Base-by-base conservation (phyloP, 1,140 invertebrate species). In the Nomia melanderi region DNA sequence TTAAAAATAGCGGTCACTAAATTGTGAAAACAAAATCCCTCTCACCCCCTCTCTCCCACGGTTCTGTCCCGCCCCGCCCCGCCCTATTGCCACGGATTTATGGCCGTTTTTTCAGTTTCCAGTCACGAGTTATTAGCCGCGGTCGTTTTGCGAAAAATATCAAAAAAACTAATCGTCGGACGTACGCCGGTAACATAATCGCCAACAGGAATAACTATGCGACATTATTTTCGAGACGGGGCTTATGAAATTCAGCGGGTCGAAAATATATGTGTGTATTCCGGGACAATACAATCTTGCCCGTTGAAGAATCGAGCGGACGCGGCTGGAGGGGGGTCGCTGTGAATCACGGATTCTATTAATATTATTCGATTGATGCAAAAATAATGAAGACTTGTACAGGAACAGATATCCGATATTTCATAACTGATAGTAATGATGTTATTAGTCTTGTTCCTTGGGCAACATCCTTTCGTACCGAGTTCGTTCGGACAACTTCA, bases 1-100 rank as follows among this genome's bases (percentile, higher is more conserved):
- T 77, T 77, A 77, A 77, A 77, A 77, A 77, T 77, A 77, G 75
- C 67, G 75, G 67, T 71, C 75, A 12, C 75, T 56, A 70, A 78
- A 56, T 65, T 71, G 69, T 78, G 77, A 60, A 78, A 78, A 78
- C 59, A 73, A 78, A 78, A 64, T 56, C 60, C 29, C 14, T 29
- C 60, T 7, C 14, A n/a, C 20, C 5, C 47, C 20, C n/a, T 1
- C 47, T 5, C 41, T 17, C 1, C 41, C 39, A 2, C 41, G n/a
- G n/a, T n/a, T 12, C 0, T 14, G 5, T 20, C 20, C 17, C 6
- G 9, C 9, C 39, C 6, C 44, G 1, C 12, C 20, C 47, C 47
- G 6, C 47, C n/a, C 20, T 2, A n/a, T 11, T 20, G 11, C 31
- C 59, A 0, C 25, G 59, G 72, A 79, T 79, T 79, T 72, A 78